phyloP scores from a whole-genome alignment of 2,113 vertebrate genomes.

The Odocoileus virginianus region DNA sequence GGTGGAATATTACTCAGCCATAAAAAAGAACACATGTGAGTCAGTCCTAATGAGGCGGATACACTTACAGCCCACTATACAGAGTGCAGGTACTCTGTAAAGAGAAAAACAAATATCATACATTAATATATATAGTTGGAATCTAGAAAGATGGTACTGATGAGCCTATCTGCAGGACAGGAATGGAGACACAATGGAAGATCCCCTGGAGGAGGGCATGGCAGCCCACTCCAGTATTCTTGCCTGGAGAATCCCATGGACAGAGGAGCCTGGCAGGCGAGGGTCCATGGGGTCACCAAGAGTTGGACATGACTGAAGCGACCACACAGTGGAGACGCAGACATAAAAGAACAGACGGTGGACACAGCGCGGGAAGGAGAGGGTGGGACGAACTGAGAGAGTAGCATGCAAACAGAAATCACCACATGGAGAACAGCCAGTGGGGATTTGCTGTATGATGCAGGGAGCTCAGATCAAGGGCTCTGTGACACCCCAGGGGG shows the following conservation, averaged over 20 bases:
- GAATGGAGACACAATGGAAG: background rate
- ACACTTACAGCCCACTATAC: background rate
- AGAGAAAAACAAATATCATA: background rate
- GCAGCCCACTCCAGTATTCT: background rate
- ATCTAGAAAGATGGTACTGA: background rate
- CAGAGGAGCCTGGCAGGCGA: background rate
- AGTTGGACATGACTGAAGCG: accelerated
- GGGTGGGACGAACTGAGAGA: no score
- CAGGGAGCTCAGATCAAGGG: background rate
- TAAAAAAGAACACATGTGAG: background rate
- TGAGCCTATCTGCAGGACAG: background rate
- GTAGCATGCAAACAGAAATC: accelerated
- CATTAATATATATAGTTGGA: background rate
- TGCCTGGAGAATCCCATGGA: background rate
- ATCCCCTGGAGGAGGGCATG: background rate
- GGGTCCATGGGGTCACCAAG: background rate
- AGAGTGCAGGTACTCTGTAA: background rate
- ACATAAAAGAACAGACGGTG: background rate
- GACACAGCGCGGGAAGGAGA: background rate
- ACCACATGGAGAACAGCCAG: background rate
- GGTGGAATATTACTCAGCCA: background rate
- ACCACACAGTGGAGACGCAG: background rate
- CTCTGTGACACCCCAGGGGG: background rate
- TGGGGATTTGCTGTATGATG: accelerated
- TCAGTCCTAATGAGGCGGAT: background rate